Evolutionary conservation across 2,797 vertebrate species (phyloP).

Genomic region (Apodemus agrarius): DNA sequence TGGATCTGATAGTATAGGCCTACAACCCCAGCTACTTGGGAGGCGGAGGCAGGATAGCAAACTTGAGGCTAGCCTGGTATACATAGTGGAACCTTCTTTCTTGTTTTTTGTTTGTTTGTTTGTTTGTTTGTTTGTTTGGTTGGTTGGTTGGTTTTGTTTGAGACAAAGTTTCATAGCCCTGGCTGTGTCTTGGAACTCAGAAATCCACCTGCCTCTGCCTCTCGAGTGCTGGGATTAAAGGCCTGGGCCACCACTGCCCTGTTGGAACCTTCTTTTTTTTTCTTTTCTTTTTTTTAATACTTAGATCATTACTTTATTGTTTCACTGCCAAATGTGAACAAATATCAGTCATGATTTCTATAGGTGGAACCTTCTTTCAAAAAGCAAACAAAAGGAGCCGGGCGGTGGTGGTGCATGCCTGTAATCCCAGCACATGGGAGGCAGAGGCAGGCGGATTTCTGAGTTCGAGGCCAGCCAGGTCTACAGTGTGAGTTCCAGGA

Average conservation of each 20-base stretch:
- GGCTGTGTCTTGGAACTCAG: too few relatives aligned
- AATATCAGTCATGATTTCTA: not conserved
- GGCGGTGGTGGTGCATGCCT: not conserved
- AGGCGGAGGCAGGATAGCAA: not conserved
- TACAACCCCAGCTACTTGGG: not conserved
- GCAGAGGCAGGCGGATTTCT: too few relatives aligned
- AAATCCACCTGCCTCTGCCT: too few relatives aligned
- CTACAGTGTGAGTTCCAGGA: not conserved
- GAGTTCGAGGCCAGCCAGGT: not conserved
- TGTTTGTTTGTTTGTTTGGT: too few relatives aligned
- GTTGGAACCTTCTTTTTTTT: too few relatives aligned
- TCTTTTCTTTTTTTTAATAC: too few relatives aligned
- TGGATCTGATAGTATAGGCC: not conserved
- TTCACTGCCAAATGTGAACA: not conserved
- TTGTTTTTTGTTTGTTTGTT: too few relatives aligned
- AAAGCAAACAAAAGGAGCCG: not conserved
- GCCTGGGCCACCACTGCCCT: too few relatives aligned
- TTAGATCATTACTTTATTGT: not conserved
- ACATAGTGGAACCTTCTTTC: not conserved
- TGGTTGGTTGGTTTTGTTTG: too few relatives aligned
- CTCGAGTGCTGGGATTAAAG: too few relatives aligned
- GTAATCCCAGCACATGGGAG: not conserved
- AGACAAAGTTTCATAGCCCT: too few relatives aligned
- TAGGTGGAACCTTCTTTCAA: not conserved
- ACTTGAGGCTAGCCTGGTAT: not conserved